Percentiles rank a stretch among this genome's conserved stretches.
These are phyloP conservation scores for Lithobates sylvaticus DNA, from an alignment of 2,797 vertebrate genomes.

Conservation along the genomic window DNA sequence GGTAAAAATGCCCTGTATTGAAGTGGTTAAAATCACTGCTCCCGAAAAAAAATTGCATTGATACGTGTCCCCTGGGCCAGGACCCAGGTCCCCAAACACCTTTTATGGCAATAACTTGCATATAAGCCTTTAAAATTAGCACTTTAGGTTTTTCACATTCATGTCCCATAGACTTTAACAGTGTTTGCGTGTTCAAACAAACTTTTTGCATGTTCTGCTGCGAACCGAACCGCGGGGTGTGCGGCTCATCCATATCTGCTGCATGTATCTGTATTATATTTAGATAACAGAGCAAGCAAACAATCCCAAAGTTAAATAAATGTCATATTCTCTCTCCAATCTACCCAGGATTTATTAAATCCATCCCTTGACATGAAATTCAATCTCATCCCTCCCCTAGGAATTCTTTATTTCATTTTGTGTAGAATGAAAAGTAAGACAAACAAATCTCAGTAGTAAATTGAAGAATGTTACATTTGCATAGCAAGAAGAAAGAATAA, in stretches of 20 bases:
- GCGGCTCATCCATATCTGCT: neutral
- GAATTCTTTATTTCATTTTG: constrained; percentile 1
- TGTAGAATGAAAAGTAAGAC: constrained; percentile 38
- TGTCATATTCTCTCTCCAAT: constrained; percentile 34
- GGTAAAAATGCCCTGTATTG: too few species aligned
- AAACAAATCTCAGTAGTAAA: constrained; percentile 48
- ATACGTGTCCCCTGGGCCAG: too few species aligned
- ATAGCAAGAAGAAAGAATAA: constrained; percentile 26
- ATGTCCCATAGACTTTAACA: too few species aligned
- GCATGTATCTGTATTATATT: constrained; percentile 32
- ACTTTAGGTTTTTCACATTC: too few species aligned
- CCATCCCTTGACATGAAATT: constrained; percentile 11
- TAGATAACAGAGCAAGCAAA: constrained; percentile 38
- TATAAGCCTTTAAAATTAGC: too few species aligned
- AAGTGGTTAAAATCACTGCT: too few species aligned
- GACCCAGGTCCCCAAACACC: too few species aligned
- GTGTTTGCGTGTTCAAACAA: too few species aligned
- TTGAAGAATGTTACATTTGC: constrained; percentile 47
- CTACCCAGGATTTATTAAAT: constrained; percentile 24
- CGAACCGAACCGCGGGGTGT: too few species aligned
- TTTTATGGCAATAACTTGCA: too few species aligned
- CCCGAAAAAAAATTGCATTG: too few species aligned
- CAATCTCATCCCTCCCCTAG: neutral
- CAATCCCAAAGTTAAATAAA: constrained; percentile 52
- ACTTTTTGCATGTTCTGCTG: too few species aligned